Evolutionary conservation across 2,888 invertebrate species (phyloP), one percentile per base, ranked within the genome.

Genomic region (Philonicus albiceps): DNA sequence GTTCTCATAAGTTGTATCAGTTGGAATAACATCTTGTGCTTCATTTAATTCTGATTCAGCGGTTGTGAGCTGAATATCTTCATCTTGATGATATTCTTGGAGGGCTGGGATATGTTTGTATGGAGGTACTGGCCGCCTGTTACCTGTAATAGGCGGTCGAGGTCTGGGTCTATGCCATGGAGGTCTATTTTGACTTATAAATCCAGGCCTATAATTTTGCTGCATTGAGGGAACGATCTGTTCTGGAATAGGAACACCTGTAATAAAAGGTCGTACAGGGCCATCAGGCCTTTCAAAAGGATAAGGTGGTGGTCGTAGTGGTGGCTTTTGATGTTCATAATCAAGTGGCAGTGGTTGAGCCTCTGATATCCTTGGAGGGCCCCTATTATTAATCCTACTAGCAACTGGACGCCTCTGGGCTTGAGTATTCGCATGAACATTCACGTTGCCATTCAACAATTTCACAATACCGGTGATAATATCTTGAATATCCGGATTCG

Each of bases 391-490:
- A 19, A 98, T 98, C 88, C 98, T 93, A 3, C 96, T 95, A 31
- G 95, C 94, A 89, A 95, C 92, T 0, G 96, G 96, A 16, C 96
- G 93, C 86, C 96, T 93, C 0, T 94, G 94, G 16, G 93, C 92
- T 86, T 95, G 95, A 0, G 96, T 95, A 89, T 96, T 96, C 0
- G 96, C 96, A 90, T 95, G 96, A 0, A 97, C 96, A 89, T 97
- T 97, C 0, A 97, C 97, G 89, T 97, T 97, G 0, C 97, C 97
- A 88, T 98, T 97, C 1, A 98, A 92, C 13, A 98, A 91, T 91
- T 97, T 97, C 0, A 97, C 97, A 80, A 98, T 96, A 8, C 97
- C 97, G 1, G 96, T 96, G 49, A 98, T 97, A 40, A 98, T 97
- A 90, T 98, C 97, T 91, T 97, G 97, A 86, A 98, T 97, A 90